Evolutionary conservation across 2,888 invertebrate species (phyloP).

Genomic region (Cerceris ruficornis): DNA sequence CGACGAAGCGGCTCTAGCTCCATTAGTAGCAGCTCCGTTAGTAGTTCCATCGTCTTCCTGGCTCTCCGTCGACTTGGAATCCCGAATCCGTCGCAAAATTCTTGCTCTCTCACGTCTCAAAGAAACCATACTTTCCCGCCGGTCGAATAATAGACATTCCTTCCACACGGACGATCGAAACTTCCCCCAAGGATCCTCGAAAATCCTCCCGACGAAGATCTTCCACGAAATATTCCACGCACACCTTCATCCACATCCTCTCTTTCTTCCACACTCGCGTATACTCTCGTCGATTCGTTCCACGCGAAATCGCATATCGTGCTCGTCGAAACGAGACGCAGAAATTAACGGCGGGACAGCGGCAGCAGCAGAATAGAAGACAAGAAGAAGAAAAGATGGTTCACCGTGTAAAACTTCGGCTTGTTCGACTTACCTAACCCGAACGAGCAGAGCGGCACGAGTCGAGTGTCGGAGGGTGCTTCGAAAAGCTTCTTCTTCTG

Average conservation of each 20-base stretch:
- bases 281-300: slow-evolving; percentile 8
- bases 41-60: not conserved
- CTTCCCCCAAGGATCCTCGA: not conserved
- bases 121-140: not conserved
- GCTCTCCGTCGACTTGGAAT: not conserved
- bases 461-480: slow-evolving; percentile 76
- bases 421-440: slow-evolving; percentile 79
- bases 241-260: slow-evolving; percentile 24
- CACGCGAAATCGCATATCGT: not conserved
- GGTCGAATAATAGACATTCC: not conserved
- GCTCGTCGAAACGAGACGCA: not conserved
- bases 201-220: not conserved
- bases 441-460: slow-evolving; percentile 80
- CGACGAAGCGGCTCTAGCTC: slow-evolving; percentile 11
- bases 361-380: slow-evolving; percentile 23
- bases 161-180: not conserved
- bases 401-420: slow-evolving; percentile 36
- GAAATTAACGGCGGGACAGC: slow-evolving; percentile 1
- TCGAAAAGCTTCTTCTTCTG: slow-evolving; percentile 54
- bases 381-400: slow-evolving; percentile 16
- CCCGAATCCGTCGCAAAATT: not conserved
- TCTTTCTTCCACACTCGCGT: slow-evolving; percentile 26
- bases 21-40: slow-evolving; percentile 32
- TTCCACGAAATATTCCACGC: slow-evolving; percentile 16
- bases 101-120: not conserved